These are phyloP conservation scores for Atrina japonica DNA, from an alignment of 2,888 invertebrate genomes.

Conservation along the genomic window DNA sequence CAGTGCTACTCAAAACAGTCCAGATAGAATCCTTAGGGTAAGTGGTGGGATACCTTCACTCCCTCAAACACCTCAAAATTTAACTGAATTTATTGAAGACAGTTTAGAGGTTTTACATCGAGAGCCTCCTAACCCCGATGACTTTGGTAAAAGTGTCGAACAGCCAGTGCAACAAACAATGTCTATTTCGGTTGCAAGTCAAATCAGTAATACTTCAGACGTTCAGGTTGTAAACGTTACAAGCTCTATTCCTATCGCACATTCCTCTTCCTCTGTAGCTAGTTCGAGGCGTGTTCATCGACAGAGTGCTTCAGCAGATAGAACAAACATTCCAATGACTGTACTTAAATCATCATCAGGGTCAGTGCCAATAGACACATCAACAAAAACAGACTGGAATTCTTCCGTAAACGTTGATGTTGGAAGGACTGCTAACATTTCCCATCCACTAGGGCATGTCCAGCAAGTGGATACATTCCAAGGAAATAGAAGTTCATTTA, in stretches of 20 bases:
- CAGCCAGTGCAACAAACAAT: conserved; percentile 30
- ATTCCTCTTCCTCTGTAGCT: neutral
- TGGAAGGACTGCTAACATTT: too few relatives aligned
- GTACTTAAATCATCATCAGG: too few relatives aligned
- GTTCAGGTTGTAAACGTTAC: conserved; percentile 38
- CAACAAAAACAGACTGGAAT: too few relatives aligned
- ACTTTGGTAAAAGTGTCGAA: conserved; percentile 9
- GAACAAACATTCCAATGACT: too few relatives aligned
- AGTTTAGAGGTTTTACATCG: conserved; percentile 43
- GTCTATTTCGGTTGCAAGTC: conserved; percentile 37
- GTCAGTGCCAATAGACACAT: too few relatives aligned
- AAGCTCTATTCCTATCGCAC: conserved; percentile 20
- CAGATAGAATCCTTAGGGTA: conserved; percentile 2
- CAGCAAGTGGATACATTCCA: too few relatives aligned
- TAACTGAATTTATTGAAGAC: conserved; percentile 33
- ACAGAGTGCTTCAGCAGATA: too few relatives aligned
- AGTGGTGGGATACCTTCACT: conserved; percentile 3
- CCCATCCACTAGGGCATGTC: too few relatives aligned
- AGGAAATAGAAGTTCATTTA: too few relatives aligned
- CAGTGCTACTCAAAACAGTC: conserved; percentile 8
- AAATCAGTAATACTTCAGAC: conserved; percentile 21
- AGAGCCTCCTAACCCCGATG: conserved; percentile 32
- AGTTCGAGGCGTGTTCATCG: too few relatives aligned
- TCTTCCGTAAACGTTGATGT: too few relatives aligned
- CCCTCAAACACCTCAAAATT: neutral